These are phyloP conservation scores for Aleiodes sp. DNA, from an alignment of 1,140 invertebrate genomes.

Conservation along the genomic window DNA sequence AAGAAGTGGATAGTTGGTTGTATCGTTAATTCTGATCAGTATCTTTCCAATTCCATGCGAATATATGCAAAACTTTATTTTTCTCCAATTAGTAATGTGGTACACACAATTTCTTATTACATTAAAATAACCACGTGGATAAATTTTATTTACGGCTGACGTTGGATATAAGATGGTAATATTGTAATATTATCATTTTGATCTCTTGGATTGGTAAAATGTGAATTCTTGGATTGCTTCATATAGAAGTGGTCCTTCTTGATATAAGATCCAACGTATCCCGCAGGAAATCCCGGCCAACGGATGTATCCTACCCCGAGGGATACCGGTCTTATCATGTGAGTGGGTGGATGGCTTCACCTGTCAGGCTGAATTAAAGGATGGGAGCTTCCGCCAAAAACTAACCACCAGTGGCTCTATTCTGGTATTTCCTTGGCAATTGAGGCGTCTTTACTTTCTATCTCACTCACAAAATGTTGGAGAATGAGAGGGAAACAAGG, in stretches of 20 bases:
- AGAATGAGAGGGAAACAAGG: slow-evolving; percentile 27
- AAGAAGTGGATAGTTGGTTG: not conserved
- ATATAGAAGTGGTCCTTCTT: slow-evolving; percentile 65
- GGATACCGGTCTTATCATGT: slow-evolving; percentile 51
- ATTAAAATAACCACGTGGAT: too few species aligned
- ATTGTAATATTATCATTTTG: slow-evolving; percentile 20
- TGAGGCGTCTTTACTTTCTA: slow-evolving; percentile 45
- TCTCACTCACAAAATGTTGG: slow-evolving; percentile 25
- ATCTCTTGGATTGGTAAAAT: slow-evolving; percentile 20
- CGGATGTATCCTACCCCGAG: slow-evolving; percentile 67
- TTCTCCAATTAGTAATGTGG: slow-evolving; percentile 9
- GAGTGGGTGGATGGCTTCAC: slow-evolving; percentile 55
- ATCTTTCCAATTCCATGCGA: too few species aligned
- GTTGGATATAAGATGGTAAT: not conserved
- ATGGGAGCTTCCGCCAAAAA: slow-evolving; percentile 56
- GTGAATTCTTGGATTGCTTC: slow-evolving; percentile 54
- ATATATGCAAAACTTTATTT: not conserved
- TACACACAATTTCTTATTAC: too few species aligned
- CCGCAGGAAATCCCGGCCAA: slow-evolving; percentile 67
- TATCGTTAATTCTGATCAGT: not conserved
- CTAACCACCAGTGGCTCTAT: slow-evolving; percentile 24
- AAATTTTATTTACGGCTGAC: not conserved
- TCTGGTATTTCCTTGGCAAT: slow-evolving; percentile 42
- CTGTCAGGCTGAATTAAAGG: slow-evolving; percentile 67
- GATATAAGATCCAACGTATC: slow-evolving; percentile 66